A percentile compares a stretch with the other conserved stretches of the same genome.
These are phyloP conservation scores for Hyaena hyaena DNA, from an alignment of 2,113 vertebrate species.

Conservation along the genomic window DNA sequence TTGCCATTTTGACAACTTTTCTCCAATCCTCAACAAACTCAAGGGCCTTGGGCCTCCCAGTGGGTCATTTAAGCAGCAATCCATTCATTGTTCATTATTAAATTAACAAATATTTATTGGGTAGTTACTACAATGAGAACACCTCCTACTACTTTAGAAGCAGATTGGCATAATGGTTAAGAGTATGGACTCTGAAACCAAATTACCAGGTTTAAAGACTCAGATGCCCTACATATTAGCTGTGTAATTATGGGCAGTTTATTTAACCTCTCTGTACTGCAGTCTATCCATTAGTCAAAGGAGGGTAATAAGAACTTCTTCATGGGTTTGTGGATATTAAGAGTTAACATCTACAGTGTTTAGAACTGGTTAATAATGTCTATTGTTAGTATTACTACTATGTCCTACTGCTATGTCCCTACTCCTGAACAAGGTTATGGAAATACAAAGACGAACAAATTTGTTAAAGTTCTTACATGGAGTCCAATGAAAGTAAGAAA, in stretches of 20 bases:
- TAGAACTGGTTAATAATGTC: background rate
- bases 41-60: background rate
- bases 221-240: background rate
- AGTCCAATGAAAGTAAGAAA: background rate
- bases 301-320: background rate
- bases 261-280: background rate
- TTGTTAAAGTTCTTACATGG: background rate
- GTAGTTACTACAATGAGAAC: background rate
- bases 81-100: background rate
- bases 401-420: background rate
- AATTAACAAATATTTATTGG: conserved; percentile 45
- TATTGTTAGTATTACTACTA: background rate
- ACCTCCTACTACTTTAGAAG: background rate
- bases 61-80: background rate
- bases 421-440: background rate
- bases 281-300: background rate
- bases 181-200: background rate
- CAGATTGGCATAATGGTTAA: background rate
- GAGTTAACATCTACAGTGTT: background rate
- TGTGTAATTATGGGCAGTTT: background rate
- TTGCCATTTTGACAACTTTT: background rate
- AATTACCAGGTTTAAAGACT: background rate
- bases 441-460: background rate
- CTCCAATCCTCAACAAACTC: background rate
- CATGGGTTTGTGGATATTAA: background rate